Base-by-base conservation (phyloP, 2,888 invertebrate species). In the Ischnura elegans region DNA sequence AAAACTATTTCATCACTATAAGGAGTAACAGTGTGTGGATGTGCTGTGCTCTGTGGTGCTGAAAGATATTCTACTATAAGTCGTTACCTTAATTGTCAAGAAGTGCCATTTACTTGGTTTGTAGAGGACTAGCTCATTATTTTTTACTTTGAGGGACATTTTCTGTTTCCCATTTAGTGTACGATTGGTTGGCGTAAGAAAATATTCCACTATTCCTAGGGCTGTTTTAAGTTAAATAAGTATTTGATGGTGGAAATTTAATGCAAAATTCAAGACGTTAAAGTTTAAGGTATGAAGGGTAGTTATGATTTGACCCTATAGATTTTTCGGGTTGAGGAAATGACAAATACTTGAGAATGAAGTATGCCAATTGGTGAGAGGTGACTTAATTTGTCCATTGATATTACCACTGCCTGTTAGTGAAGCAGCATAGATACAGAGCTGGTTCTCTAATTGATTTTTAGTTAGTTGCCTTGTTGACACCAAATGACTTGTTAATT, bases 91-190 rank as follows among this genome's bases (percentile, higher is more conserved):
- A 43, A 66, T 90, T 66, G 55, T 66, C 43, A 43, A 90, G n/a
- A 87, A 90, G 90, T 90, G 90, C 90, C 90, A 90, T 90, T 90
- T 90, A 66, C 61, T 90, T 90, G 43, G 61, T 90, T 90, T 90
- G 61, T 90, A 90, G 42, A 87, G 61, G 90, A 90, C 90, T 43
- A 90, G 55, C 43, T 90, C 90, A 90, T 90, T 90, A 76, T 76
- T 66, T 90, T 90, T 55, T 55, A 90, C 36, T 61, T 61, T 16
- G 55, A 61, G 61, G 43, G 61, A 90, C 61, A 90, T 61, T 66
- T 55, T 86, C 86, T 46, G 86, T 86, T 90, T 90, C 61, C 66
- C 25, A 66, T 43, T n/a, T 61, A 90, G 90, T 61, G 43, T 43
- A 66, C 43, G 43, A 90, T 90, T 90, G 55, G 29, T 76, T 76